Percentiles rank a stretch among this genome's conserved stretches.
phyloP scores from a whole-genome alignment of 2,888 invertebrate species.

The Nephrotoma flavescens region DNA sequence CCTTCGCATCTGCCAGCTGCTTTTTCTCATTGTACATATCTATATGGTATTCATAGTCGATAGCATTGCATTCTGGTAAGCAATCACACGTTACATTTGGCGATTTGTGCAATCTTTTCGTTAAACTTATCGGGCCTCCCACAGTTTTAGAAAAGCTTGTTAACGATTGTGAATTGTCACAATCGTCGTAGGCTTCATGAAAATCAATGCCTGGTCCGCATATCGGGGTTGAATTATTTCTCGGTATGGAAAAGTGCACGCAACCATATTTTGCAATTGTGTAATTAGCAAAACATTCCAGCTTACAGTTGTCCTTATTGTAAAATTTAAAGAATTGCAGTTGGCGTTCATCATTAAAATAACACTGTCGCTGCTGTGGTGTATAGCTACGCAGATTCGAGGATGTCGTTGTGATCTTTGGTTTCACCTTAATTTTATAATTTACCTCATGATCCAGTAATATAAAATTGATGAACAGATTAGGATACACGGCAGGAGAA shows the following conservation, averaged over 20 bases:
- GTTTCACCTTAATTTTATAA: neutral
- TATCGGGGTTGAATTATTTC: neutral
- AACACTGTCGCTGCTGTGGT: neutral
- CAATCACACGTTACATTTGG: neutral
- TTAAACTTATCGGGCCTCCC: no score
- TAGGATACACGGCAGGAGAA: neutral
- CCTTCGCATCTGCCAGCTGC: no score
- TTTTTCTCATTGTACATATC: no score
- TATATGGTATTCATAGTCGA: neutral
- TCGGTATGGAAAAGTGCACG: neutral
- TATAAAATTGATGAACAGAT: neutral
- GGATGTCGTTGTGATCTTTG: neutral
- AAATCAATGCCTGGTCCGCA: neutral
- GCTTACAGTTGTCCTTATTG: neutral
- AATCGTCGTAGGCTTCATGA: no score
- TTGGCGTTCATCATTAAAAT: neutral
- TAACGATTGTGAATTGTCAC: no score
- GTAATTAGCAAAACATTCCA: neutral
- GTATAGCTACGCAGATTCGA: neutral
- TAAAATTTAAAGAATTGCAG: neutral
- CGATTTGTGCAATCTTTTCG: no score
- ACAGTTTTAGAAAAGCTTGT: no score
- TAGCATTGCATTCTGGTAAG: neutral
- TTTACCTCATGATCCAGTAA: neutral
- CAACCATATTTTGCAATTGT: neutral